Conservation (phyloP, 2,888 invertebrate genomes). For the Drosophila pullipes region DNA sequence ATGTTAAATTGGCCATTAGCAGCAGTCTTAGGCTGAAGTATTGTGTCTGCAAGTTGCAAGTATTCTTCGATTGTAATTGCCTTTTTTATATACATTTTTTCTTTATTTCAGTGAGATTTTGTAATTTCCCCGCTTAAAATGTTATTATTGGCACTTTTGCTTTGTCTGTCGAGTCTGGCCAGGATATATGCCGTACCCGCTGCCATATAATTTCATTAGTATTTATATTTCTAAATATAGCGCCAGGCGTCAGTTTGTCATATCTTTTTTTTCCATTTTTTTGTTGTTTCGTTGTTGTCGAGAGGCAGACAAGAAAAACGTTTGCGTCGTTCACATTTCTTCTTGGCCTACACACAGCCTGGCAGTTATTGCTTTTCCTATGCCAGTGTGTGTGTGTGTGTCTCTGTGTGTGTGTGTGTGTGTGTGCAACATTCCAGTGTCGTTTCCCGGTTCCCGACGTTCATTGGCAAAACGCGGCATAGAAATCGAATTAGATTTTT, state of each 20-base stretch:
- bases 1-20: not conserved
- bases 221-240: conserved; percentile 71
- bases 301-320: conserved; percentile 51
- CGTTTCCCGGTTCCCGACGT: conserved; percentile 51
- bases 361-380: conserved; percentile 74
- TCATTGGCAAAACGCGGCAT: conserved; percentile 75
- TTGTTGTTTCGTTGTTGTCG: conserved; percentile 16
- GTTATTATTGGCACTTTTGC: conserved; percentile 73
- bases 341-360: conserved; percentile 68
- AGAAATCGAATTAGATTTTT: conserved; percentile 85
- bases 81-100: not conserved
- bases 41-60: not conserved
- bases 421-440: conserved; percentile 53
- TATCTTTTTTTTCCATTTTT: conserved; percentile 13
- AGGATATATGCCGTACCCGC: conserved; percentile 59
- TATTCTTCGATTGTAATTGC: conserved; percentile 16
- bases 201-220: conserved; percentile 77
- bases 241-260: conserved; percentile 48
- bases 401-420: conserved; percentile 24
- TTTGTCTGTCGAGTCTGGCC: conserved; percentile 52
- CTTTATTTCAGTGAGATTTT: conserved; percentile 23
- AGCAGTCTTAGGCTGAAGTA: not conserved
- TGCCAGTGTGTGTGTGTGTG: conserved; percentile 13
- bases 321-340: conserved; percentile 65
- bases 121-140: conserved; percentile 71